A percentile compares a stretch with the other conserved stretches of the same genome.
Conservation (phyloP, 2,113 vertebrate species). For the Engraulis encrasicolus region DNA sequence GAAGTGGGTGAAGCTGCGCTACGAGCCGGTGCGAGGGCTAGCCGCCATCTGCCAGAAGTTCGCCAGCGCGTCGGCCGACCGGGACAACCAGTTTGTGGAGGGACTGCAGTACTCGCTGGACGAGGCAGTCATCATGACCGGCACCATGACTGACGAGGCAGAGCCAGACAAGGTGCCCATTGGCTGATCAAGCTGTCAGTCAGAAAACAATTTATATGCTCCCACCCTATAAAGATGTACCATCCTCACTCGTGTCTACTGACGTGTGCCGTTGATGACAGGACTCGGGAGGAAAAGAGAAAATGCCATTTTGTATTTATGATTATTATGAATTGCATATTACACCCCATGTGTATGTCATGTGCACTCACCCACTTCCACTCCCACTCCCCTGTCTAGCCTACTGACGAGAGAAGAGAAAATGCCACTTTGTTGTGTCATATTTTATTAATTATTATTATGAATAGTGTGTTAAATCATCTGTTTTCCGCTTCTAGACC, state of each 20-base stretch:
- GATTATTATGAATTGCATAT: too few species aligned
- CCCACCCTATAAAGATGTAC: too few species aligned
- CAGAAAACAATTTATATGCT: neutral
- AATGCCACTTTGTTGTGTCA: neutral
- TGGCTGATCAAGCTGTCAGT: neutral
- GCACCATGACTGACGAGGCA: slow-evolving; percentile 85
- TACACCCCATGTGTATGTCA: too few species aligned
- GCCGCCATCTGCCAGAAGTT: slow-evolving; percentile 88
- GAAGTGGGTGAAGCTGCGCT: slow-evolving; percentile 86
- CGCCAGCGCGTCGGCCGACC: slow-evolving; percentile 80
- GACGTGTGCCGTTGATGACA: neutral
- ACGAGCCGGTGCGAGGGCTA: slow-evolving; percentile 85
- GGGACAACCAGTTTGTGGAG: slow-evolving; percentile 91
- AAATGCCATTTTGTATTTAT: neutral
- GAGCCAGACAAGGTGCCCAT: slow-evolving; percentile 84
- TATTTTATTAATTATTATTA: too few species aligned
- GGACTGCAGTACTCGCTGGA: slow-evolving; percentile 88
- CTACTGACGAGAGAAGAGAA: neutral
- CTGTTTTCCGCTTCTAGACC: slow-evolving; percentile 71
- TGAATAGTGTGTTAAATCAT: neutral
- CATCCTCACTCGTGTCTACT: neutral
- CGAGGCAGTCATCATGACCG: slow-evolving; percentile 94
- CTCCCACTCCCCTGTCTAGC: too few species aligned
- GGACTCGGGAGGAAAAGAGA: neutral
- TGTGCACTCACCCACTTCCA: too few species aligned